A percentile compares a stretch with the other conserved stretches of the same genome.
Evolutionary conservation across 1,140 invertebrate species (phyloP).

Genomic region (Campoletis sonorensis): DNA sequence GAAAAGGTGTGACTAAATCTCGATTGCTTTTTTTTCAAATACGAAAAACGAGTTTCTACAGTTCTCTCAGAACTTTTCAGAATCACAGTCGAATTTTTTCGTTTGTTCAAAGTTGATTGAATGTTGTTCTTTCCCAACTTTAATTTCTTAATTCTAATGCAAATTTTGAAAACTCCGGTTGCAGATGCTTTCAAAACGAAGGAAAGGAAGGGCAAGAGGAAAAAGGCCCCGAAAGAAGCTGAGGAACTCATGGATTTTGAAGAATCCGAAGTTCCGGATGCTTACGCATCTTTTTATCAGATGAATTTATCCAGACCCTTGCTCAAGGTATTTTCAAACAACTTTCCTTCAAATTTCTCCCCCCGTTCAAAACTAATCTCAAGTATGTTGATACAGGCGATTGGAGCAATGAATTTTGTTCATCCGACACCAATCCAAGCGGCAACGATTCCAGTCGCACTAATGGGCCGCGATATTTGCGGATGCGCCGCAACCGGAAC

Average conservation of each 20-base stretch:
- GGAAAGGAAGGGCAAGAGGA: constrained; percentile 62
- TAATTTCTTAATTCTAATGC: too few species aligned
- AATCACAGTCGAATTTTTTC: too few species aligned
- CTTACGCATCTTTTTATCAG: constrained; percentile 89
- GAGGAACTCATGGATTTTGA: constrained; percentile 84
- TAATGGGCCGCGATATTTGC: constrained; percentile 93
- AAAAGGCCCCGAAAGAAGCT: constrained; percentile 68
- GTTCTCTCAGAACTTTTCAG: too few species aligned
- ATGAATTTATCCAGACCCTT: constrained; percentile 95
- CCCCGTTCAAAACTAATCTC: background rate
- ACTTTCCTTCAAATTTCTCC: background rate
- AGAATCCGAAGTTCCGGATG: constrained; percentile 83
- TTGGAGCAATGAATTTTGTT: constrained; percentile 90
- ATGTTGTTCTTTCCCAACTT: too few species aligned
- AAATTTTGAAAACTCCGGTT: too few species aligned
- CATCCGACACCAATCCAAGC: constrained; percentile 98
- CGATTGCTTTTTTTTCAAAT: background rate
- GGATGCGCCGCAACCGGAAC: constrained; percentile 98
- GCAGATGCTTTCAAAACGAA: constrained; percentile 71
- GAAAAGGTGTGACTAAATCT: constrained; percentile 55
- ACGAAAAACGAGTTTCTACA: too few species aligned
- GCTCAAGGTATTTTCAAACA: constrained; percentile 80
- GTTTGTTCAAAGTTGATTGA: too few species aligned
- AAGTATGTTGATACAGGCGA: constrained; percentile 79
- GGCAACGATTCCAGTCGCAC: constrained; percentile 94